phyloP scores from a whole-genome alignment of 2,113 vertebrate genomes.

The Myiozetetes cayanensis region DNA sequence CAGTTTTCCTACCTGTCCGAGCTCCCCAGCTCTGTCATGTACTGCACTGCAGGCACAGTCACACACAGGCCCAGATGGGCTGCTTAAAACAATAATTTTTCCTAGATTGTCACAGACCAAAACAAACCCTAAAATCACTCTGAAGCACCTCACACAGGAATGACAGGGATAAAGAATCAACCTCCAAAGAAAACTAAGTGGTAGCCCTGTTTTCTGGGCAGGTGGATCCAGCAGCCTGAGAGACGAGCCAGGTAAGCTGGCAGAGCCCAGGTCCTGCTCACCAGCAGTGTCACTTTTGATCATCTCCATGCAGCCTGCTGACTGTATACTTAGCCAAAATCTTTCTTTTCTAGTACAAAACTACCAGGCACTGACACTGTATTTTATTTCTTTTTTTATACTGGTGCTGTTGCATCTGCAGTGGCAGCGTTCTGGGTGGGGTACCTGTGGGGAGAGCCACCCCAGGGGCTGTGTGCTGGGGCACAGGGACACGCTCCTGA shows the following conservation, averaged over 20 bases:
- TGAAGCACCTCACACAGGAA: background rate
- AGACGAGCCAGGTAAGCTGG: background rate
- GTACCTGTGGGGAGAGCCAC: background rate
- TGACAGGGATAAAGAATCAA: background rate
- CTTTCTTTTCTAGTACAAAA: background rate
- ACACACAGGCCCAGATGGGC: background rate
- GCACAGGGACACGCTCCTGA: fast-evolving
- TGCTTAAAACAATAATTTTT: background rate
- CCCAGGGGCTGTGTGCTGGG: fast-evolving
- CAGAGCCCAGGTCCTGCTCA: background rate
- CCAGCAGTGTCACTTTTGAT: background rate
- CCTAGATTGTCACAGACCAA: background rate
- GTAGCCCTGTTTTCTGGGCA: background rate
- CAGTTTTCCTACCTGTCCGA: background rate
- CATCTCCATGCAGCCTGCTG: background rate
- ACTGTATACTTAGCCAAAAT: background rate
- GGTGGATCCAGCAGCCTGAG: background rate
- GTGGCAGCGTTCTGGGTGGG: background rate
- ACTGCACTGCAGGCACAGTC: background rate
- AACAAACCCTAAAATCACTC: background rate
- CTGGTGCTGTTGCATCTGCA: background rate
- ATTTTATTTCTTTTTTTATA: background rate
- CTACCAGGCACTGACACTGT: background rate
- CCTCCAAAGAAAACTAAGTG: background rate
- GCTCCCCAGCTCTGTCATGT: background rate